Evolutionary conservation across 1,140 invertebrate species (phyloP), one percentile per base, ranked within the genome.

Genomic region (Oryctes rhinoceros): DNA sequence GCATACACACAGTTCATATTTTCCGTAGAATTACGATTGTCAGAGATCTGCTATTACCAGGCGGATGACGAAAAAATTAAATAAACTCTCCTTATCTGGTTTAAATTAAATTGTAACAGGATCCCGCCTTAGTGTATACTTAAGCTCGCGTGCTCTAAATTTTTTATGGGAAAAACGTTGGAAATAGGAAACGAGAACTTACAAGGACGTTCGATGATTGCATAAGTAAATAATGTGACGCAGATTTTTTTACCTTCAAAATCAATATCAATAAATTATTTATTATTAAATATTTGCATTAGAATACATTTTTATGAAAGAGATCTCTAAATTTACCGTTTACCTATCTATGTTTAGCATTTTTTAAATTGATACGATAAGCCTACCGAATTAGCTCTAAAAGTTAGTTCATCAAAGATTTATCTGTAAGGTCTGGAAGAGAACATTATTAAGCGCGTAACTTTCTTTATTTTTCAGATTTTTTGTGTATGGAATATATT

Each of bases 81-180:
- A 44, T 44, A 44, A 44, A 44, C 39, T 10, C 9, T 7, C 15
- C 7, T 59, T 59, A 59, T 59, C 53, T 59, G 53, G 53, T n/a
- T 59, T 59, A 15, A 44, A 44, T 44, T 44, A 44, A 44, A 59
- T 18, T 59, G 53, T 18, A 18, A 59, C 53, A 59, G 1, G 15
- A 6, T 18, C n/a, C 4, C 53, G n/a, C 53, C 53, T 59, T 59
- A 59, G 53, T 59, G 15, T 59, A 59, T 18, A 59, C 53, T n/a
- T 59, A 18, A n/a, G 53, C 53, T 59, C n/a, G 53, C 53, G 15
- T 59, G 53, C 53, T 18, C 53, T 59, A 59, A 59, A 59, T 59
- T 18, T n/a, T 59, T 59, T n/a, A n/a, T 59, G 53, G 39, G 15
- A 59, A 59, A 59, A 18, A 59, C 18, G 53, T 59, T 59, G 6